phyloP scores from a whole-genome alignment of 2,113 vertebrate genomes.

The Felis chaus region DNA sequence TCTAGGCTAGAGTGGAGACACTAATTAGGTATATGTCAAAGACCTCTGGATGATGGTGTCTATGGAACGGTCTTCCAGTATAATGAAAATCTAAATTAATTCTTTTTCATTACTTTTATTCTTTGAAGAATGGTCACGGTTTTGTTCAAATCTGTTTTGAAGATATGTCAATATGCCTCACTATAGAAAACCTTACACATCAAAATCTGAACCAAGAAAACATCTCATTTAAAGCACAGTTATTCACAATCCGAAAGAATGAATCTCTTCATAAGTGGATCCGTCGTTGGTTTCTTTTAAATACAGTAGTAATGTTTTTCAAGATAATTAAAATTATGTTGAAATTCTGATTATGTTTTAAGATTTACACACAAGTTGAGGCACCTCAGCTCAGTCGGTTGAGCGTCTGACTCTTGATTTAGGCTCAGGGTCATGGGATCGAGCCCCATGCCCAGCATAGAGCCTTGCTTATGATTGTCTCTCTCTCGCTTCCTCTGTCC shows the following conservation, averaged over 20 bases:
- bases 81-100: neutral
- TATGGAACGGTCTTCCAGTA: neutral
- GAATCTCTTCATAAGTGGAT: neutral
- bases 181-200: neutral
- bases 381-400: no score
- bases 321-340: neutral
- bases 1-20: neutral
- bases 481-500: no score
- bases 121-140: neutral
- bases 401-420: no score
- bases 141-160: conserved; percentile 13
- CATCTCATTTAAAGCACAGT: neutral
- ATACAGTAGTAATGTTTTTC: neutral
- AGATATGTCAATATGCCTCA: neutral
- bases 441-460: no score
- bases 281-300: neutral
- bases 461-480: no score
- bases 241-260: neutral
- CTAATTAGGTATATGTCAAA: neutral
- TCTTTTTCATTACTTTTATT: conserved; percentile 39
- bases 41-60: neutral
- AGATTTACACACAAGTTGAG: neutral
- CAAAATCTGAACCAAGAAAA: conserved; percentile 46
- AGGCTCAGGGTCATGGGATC: no score
- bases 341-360: neutral